A percentile compares a stretch with the other conserved stretches of the same genome.
Evolutionary conservation across 37 sponge, comb jelly and placozoan species (phyloP).

Genomic region (Amphimedon queenslandica): DNA sequence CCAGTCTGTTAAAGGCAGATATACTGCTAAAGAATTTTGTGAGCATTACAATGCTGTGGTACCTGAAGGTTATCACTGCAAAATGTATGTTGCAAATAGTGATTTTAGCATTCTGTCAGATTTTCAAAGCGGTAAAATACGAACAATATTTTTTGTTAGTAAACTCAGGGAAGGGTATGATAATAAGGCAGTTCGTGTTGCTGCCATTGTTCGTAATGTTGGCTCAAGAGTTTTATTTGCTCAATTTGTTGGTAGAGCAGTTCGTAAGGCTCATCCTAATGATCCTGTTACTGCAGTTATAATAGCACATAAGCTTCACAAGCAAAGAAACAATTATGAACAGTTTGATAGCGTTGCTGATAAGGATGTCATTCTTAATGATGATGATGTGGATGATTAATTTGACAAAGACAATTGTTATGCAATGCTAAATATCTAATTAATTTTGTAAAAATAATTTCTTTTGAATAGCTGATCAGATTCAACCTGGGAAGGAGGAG

Average conservation of each 20-base stretch:
- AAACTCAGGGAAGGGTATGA: conserved; percentile 21
- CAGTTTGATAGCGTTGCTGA: background rate
- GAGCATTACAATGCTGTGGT: background rate
- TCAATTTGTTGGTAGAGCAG: conserved; percentile 37
- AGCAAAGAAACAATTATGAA: background rate
- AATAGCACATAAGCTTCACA: background rate
- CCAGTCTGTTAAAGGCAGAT: background rate
- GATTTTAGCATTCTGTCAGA: background rate
- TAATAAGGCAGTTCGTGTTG: conserved; percentile 13
- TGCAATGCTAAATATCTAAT: no score
- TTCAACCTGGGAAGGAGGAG: no score
- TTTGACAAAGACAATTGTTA: no score
- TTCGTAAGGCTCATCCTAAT: conserved; percentile 3
- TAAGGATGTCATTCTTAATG: background rate
- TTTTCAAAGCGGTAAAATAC: conserved; percentile 1
- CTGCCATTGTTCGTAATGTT: conserved; percentile 18
- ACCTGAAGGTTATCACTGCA: background rate
- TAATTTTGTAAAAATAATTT: no score
- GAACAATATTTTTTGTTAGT: conserved; percentile 7
- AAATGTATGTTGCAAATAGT: conserved; percentile 4
- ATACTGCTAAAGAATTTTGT: conserved; percentile 5
- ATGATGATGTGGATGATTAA: no score
- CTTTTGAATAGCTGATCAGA: no score
- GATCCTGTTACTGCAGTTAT: conserved; percentile 14
- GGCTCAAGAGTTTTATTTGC: conserved; percentile 17